Evolutionary conservation across 2,888 invertebrate species (phyloP), one percentile per base, ranked within the genome.

Genomic region (Cacoxenus indagator): DNA sequence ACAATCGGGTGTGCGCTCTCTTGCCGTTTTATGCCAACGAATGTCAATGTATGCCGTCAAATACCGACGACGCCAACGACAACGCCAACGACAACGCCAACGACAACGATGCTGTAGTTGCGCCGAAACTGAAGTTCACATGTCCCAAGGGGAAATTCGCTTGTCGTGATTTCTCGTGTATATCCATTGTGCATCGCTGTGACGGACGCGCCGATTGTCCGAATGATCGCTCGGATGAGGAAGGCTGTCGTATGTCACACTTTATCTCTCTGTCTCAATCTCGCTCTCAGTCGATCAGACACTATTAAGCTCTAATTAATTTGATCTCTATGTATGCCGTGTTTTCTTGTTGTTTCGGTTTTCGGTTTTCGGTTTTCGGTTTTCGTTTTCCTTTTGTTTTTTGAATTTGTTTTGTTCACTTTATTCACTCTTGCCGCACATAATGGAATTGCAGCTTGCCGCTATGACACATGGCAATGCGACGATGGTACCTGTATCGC

Each of bases 201-300:
- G 93, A 96, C 85, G 93, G 93, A 70, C 91, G 90, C 79, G 90
- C 90, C 83, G 93, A 95, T 88, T 95, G 95, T 87, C 90, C 90
- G 4, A 87, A 88, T 70, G 93, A 92, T 86, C 90, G 90, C 37
- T 90, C 90, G 65, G 93, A 93, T 78, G 93, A 93, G 83, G 87
- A 89, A 68, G 90, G 88, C 70, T 92, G 92, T 86, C 91, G 92
- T 92, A 91, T 88, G 92, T 91, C 74, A 73, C 70, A 75, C 70
- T 76, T 72, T 64, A 62, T 65, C 62, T 24, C 2, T 4, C 9
- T 5, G 27, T 37, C 37, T 51, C 54, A 26, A 9, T 26, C 6
- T 19, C 57, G 2, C 64, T 31, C 37, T 11, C 51, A 14, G 6
- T 48, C 22, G 26, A 29, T 29, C n/a, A n/a, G n/a, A 43, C 6